Evolutionary conservation across 2,797 vertebrate genomes (phyloP).

Genomic region (Neosilurus hyrtlii): DNA sequence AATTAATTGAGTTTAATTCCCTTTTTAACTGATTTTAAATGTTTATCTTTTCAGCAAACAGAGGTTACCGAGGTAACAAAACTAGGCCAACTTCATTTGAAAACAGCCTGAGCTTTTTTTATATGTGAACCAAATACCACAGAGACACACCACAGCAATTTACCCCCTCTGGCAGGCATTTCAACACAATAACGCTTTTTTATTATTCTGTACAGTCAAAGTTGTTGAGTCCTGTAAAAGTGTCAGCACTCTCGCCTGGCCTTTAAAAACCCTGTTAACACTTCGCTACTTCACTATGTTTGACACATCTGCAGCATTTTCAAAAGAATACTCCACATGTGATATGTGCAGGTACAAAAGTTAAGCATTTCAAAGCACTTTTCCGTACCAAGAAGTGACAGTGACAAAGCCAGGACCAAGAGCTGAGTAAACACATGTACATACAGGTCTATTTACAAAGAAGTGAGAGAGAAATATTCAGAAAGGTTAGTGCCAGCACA

Average conservation of each 20-base stretch:
- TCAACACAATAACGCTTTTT: constrained; percentile 35
- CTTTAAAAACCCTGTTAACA: constrained; percentile 11
- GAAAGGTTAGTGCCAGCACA: neutral
- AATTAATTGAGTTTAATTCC: neutral
- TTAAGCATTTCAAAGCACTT: neutral
- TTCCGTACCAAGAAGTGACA: neutral
- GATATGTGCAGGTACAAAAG: neutral
- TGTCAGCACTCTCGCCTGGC: neutral
- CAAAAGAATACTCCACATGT: neutral
- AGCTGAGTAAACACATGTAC: too few relatives aligned
- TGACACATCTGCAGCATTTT: neutral
- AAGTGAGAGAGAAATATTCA: neutral
- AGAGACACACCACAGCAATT: constrained; percentile 13
- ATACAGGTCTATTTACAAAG: neutral
- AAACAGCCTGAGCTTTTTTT: neutral
- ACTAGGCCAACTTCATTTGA: neutral
- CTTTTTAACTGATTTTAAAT: too few relatives aligned
- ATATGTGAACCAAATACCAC: neutral
- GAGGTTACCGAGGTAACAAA: neutral
- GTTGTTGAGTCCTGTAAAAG: constrained; percentile 7
- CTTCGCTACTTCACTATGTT: neutral
- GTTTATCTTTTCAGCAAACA: too few relatives aligned
- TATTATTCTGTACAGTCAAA: neutral
- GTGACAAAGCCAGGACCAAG: neutral
- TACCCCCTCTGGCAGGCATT: constrained; percentile 17